Evolutionary conservation across 1,140 invertebrate genomes (phyloP).

Genomic region (Drosophila auraria): DNA sequence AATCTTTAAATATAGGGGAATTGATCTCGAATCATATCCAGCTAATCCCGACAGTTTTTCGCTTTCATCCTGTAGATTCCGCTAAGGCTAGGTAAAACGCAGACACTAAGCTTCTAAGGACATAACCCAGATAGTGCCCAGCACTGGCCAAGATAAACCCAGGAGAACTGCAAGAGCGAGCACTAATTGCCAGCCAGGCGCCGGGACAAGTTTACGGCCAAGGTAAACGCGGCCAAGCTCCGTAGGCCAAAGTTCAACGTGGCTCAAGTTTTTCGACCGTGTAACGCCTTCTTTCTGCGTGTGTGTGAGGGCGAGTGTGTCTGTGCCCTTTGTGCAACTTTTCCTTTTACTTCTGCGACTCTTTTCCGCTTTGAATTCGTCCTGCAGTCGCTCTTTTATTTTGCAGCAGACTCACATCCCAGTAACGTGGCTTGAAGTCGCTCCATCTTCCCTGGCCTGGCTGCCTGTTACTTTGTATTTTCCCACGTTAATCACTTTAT

Average conservation of each 20-base stretch:
- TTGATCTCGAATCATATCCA: background rate
- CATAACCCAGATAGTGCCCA: conserved; percentile 5
- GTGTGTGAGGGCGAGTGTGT: conserved; percentile 17
- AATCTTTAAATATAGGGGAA: background rate
- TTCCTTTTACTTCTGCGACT: conserved; percentile 63
- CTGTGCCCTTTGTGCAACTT: conserved; percentile 45
- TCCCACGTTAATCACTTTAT: conserved; percentile 59
- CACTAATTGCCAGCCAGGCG: conserved; percentile 79
- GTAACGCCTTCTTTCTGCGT: conserved; percentile 51
- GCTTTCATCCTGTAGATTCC: too few relatives aligned
- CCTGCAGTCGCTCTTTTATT: background rate
- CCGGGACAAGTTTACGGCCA: conserved; percentile 79
- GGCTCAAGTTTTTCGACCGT: conserved; percentile 71
- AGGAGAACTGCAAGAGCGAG: conserved; percentile 41
- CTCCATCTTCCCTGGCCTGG: conserved; percentile 17
- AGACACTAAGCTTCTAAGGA: too few relatives aligned
- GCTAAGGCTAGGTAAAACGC: background rate
- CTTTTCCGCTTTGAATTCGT: conserved; percentile 37
- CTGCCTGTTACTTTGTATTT: conserved; percentile 36
- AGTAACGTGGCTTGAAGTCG: conserved; percentile 32
- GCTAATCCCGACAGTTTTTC: too few relatives aligned
- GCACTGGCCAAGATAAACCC: background rate
- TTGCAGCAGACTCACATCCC: background rate
- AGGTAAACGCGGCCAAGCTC: conserved; percentile 70
- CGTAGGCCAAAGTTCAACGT: conserved; percentile 73